Evolutionary conservation across 2,888 invertebrate species (phyloP).

Genomic region (Hydroisotoma schaefferi): DNA sequence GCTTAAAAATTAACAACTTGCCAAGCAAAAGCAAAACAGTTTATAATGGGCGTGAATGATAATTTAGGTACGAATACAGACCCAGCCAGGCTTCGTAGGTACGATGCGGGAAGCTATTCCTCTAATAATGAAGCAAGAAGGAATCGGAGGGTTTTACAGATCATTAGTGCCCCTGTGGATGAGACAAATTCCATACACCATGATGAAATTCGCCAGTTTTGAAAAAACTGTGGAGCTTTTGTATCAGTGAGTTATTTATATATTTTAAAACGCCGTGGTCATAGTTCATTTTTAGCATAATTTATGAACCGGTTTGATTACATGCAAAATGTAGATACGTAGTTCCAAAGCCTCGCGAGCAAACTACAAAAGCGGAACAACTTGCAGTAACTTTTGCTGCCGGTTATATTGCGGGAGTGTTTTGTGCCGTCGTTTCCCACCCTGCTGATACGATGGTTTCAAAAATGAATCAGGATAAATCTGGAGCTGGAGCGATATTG

Average conservation of each 20-base stretch:
- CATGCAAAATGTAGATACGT: slow-evolving; percentile 60
- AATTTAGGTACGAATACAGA: slow-evolving; percentile 81
- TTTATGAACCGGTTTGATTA: too few relatives aligned
- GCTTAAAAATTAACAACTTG: background rate
- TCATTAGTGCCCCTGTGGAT: slow-evolving; percentile 94
- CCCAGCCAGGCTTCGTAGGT: slow-evolving; percentile 85
- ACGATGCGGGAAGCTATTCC: slow-evolving; percentile 86
- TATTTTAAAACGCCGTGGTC: background rate
- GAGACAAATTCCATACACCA: slow-evolving; percentile 98
- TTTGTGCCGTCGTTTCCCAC: slow-evolving; percentile 97
- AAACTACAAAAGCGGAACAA: slow-evolving; percentile 89
- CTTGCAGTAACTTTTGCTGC: slow-evolving; percentile 91
- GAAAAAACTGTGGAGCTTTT: slow-evolving; percentile 91
- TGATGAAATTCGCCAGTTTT: slow-evolving; percentile 99
- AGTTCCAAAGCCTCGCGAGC: slow-evolving; percentile 87
- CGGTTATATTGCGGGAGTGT: slow-evolving; percentile 97
- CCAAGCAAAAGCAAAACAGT: background rate
- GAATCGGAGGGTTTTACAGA: slow-evolving; percentile 87
- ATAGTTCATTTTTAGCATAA: background rate
- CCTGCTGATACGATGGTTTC: slow-evolving; percentile 97
- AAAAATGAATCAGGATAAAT: slow-evolving; percentile 65
- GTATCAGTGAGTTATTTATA: slow-evolving; percentile 60
- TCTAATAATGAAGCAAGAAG: slow-evolving; percentile 81
- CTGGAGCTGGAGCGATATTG: slow-evolving; percentile 67
- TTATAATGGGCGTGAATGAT: too few relatives aligned